Evolutionary conservation across 2,113 vertebrate genomes (phyloP).

Genomic region (Protobothrops flavoviridis): DNA sequence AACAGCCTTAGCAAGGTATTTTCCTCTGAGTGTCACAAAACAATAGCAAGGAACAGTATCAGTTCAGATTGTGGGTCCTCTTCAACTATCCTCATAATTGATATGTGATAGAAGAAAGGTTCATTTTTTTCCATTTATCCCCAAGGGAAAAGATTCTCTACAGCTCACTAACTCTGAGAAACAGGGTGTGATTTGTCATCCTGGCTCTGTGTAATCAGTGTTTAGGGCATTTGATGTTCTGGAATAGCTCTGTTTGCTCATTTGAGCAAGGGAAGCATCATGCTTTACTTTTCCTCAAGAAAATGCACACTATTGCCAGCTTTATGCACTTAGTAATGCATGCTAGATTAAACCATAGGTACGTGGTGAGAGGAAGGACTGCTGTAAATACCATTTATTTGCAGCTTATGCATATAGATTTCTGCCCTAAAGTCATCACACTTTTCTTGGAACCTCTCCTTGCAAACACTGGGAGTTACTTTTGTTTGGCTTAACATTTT

Average conservation of each 20-base stretch:
- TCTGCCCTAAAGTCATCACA: conserved; percentile 10
- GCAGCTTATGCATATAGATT: conserved; percentile 13
- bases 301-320: conserved; percentile 25
- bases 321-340: conserved; percentile 30
- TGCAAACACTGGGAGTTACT: conserved; percentile 50
- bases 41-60: conserved; percentile 32
- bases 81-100: neutral
- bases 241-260: conserved; percentile 47
- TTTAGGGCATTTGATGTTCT: conserved; percentile 50
- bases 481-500: conserved; percentile 49
- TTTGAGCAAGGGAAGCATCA: conserved; percentile 35
- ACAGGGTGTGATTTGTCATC: conserved; percentile 45
- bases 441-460: conserved; percentile 28
- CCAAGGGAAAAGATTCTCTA: conserved; percentile 27
- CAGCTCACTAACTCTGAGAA: conserved; percentile 29
- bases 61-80: conserved; percentile 44
- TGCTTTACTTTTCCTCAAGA: conserved; percentile 7
- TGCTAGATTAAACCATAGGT: conserved; percentile 6
- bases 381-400: conserved; percentile 12
- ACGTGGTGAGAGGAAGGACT: conserved; percentile 8
- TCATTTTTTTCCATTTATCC: conserved; percentile 30
- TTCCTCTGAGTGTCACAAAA: conserved; percentile 36
- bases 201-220: conserved; percentile 36
- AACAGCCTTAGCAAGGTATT: neutral
- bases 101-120: conserved; percentile 20